Base-by-base conservation (phyloP, 2,113 vertebrate species). In the Toxotes chatareus region DNA sequence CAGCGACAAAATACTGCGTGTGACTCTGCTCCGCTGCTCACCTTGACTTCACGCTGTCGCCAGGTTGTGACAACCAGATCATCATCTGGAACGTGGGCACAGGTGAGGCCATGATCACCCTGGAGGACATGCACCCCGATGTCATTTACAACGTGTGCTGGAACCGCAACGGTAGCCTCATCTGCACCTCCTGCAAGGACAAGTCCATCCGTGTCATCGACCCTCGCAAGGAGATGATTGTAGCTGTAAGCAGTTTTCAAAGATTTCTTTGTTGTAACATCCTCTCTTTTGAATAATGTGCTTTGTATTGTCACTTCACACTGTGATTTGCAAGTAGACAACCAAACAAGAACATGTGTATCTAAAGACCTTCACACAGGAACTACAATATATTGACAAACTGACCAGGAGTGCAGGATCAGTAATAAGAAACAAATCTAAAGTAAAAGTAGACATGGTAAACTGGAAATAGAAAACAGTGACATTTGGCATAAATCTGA, bases 1-100 rank as follows among this genome's bases (percentile, higher is more conserved):
- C 5, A 32, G 16, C 60, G 19, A 49, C n/a, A 34, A 64, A 47
- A 31, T 38, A 10, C n/a, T 21, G 13, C n/a, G 6, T 38, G 3
- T 17, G 5, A 44, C 10, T 47, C 40, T 19, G 3, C 3, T 49
- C 7, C n/a, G 9, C 42, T 23, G 32, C 7, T 89, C 11, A 78
- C n/a, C 9, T 32, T 46, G 4, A 19, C n/a, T 61, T 63, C 7
- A 1, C 27, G 73, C 3, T 79, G 4, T 77, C 19, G 0, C 5
- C 55, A 99, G 98, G 97, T 27, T 96, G 97, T 44, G 98, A 99
- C 74, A 99, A 98, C 11, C 89, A 94, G 77, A 88, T 99, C 89
- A 94, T 97, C 86, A 96, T 99, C 94, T 99, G 98, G 98, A 99
- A 99, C 0, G 98, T 99, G 94, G 97, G 97, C 10, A 98, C 97